A percentile compares a stretch with the other conserved stretches of the same genome.
Conservation (phyloP, 2,888 invertebrate species). For the Tricholauxania praeusta region DNA sequence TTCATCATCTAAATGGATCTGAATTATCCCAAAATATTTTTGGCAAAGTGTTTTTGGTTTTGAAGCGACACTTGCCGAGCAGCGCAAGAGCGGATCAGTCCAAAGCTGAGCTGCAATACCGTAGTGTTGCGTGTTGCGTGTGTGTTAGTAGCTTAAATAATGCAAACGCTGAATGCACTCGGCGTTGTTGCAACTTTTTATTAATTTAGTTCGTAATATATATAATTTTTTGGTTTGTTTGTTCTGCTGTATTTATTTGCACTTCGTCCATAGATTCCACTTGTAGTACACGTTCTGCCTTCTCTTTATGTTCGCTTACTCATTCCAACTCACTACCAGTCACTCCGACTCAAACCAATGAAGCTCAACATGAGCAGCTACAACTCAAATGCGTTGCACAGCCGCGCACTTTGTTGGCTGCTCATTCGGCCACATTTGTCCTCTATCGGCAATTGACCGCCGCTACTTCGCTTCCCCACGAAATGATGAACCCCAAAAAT, state of each 20-base stretch:
- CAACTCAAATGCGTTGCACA: constrained; percentile 46
- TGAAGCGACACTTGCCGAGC: constrained; percentile 41
- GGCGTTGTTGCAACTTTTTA: constrained; percentile 47
- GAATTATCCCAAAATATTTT: constrained; percentile 67
- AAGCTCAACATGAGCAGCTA: constrained; percentile 15
- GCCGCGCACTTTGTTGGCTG: constrained; percentile 34
- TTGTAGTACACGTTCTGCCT: constrained; percentile 24
- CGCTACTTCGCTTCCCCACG: constrained; percentile 41
- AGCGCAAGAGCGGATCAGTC: constrained; percentile 42
- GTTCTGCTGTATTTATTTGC: constrained; percentile 37
- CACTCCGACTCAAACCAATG: constrained; percentile 19
- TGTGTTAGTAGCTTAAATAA: constrained; percentile 47
- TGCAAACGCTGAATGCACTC: constrained; percentile 40
- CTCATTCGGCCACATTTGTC: constrained; percentile 46
- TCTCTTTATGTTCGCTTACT: constrained; percentile 26
- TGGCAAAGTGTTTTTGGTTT: constrained; percentile 58
- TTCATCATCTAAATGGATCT: constrained; percentile 68
- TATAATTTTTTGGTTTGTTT: constrained; percentile 9
- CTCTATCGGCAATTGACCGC: constrained; percentile 40
- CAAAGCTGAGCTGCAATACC: constrained; percentile 39
- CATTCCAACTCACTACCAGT: constrained; percentile 13
- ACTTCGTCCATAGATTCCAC: constrained; percentile 36
- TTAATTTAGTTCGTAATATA: constrained; percentile 44
- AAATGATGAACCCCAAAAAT: constrained; percentile 27
- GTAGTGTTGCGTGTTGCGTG: constrained; percentile 46